Base-by-base conservation (phyloP, 2,888 invertebrate species). In the Drosophila helvetica region DNA sequence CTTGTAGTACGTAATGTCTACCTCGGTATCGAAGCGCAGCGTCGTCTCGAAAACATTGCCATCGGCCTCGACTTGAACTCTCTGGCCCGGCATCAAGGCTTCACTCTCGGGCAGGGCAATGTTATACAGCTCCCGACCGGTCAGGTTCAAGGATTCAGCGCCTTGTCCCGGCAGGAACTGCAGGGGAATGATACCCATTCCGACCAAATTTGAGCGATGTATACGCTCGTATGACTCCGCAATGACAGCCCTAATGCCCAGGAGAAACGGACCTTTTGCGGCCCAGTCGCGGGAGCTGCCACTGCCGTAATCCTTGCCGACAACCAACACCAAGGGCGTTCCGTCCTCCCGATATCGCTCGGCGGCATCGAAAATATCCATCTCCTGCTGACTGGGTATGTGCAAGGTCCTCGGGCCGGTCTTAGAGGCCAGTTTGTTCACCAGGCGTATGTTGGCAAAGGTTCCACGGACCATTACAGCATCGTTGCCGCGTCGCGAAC, bases 171-270 rank as follows among this genome's bases (percentile, higher is more conserved):
- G 93, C 63, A 96, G 87, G 93, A 97, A 99, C 93, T 99, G 97
- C 63, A 99, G 93, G 0, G 99, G 99, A 47, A 99, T 94, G 75
- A 99, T 96, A 1, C 99, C 99, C 99, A 99, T 99, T 2, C 99
- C 99, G 0, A 99, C 98, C 72, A 99, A 93, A 93, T 99, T 99
- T 25, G 98, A 98, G 42, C 99, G 96, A 92, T 99, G 99, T 90
- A 99, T 99, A 54, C 99, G 94, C 92, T 99, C 99, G 90, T 97
- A 99, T 0, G 98, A 98, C 91, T 99, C 99, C 0, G 98, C 99
- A 78, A 99, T 98, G 12, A 99, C 98, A 0, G 98, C 99, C 88
- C 95, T 95, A 59, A 94, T 93, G 82, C 97, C 98, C 92, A 98
- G 92, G 60, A 99, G 93, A 91, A 95, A 98, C 0, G 99, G 98